phyloP scores from a whole-genome alignment of 92 coral and sea anemone species.

The Porites rus region DNA sequence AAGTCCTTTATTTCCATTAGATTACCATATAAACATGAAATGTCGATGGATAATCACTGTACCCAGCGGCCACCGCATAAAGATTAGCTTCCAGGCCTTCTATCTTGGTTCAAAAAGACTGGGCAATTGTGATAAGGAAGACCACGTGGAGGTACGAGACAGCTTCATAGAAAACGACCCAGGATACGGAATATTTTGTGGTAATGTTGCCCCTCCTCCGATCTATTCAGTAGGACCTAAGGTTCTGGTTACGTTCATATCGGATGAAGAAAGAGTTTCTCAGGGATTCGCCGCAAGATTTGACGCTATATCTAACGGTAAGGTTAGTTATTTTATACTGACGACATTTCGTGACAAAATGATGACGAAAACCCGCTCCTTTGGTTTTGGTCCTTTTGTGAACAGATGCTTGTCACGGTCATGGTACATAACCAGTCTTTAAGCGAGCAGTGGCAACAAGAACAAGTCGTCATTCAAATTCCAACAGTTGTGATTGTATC shows the following conservation, averaged over 20 bases:
- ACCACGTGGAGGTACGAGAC: conserved; percentile 38
- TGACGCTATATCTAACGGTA: conserved; percentile 39
- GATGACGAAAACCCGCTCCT: no score
- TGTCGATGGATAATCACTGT: conserved; percentile 52
- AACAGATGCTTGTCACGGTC: no score
- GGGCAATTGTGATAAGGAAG: conserved; percentile 18
- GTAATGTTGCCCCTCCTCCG: conserved; percentile 18
- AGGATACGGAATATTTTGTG: conserved; percentile 32
- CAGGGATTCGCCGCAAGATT: conserved; percentile 31
- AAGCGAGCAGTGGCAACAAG: no score
- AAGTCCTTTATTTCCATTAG: background rate
- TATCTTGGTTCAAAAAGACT: conserved; percentile 18
- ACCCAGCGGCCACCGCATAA: conserved; percentile 49
- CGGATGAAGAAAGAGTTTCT: background rate
- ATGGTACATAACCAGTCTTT: no score
- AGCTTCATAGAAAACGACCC: conserved; percentile 38
- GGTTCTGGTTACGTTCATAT: conserved; percentile 27
- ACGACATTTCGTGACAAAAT: background rate
- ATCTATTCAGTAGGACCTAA: conserved; percentile 34
- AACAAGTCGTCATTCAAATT: no score
- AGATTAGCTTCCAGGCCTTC: conserved; percentile 26
- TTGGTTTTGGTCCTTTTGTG: no score
- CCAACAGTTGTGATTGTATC: no score
- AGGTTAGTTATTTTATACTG: background rate
- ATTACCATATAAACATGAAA: background rate